A percentile compares a stretch with the other conserved stretches of the same genome.
These are phyloP conservation scores for Paramacrobiotus metropolitanus DNA, from an alignment of 1,140 invertebrate genomes.

Conservation along the genomic window DNA sequence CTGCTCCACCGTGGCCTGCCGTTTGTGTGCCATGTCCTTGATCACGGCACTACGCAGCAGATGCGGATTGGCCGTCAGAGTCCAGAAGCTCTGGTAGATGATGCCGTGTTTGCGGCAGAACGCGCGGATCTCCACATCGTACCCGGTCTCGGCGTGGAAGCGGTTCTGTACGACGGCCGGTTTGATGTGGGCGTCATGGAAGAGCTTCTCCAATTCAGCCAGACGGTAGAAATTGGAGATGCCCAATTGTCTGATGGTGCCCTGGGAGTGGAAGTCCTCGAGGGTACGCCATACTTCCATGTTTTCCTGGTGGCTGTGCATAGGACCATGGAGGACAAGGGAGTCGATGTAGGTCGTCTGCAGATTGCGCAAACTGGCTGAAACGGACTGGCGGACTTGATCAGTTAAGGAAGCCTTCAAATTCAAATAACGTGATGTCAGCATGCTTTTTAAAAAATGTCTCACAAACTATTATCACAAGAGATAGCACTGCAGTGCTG, in stretches of 20 bases:
- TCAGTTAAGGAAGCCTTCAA: neutral
- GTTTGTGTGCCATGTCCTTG: conserved; percentile 9
- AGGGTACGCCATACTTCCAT: conserved; percentile 12
- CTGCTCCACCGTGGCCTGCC: conserved; percentile 9
- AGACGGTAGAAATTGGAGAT: conserved; percentile 11
- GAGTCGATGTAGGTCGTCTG: conserved; percentile 13
- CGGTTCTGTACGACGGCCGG: conserved; percentile 13
- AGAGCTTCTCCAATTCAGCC: conserved; percentile 3
- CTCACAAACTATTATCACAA: too few relatives aligned
- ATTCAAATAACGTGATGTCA: neutral
- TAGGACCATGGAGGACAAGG: conserved; percentile 12
- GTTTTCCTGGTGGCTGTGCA: conserved; percentile 10
- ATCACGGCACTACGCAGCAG: conserved; percentile 8
- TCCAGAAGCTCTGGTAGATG: conserved; percentile 13
- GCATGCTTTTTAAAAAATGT: neutral
- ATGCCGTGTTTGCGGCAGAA: conserved; percentile 11
- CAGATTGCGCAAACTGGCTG: conserved; percentile 11
- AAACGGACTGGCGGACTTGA: conserved; percentile 12
- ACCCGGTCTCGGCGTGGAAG: conserved; percentile 12
- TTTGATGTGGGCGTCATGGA: conserved; percentile 11
- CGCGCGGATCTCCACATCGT: conserved; percentile 11
- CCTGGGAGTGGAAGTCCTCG: conserved; percentile 11
- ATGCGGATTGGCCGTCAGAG: conserved; percentile 13
- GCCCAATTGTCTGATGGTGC: conserved; percentile 12
- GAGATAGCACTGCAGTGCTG: too few relatives aligned